These are phyloP conservation scores for Chaunax sp. DNA, from an alignment of 2,797 vertebrate genomes.

Conservation along the genomic window DNA sequence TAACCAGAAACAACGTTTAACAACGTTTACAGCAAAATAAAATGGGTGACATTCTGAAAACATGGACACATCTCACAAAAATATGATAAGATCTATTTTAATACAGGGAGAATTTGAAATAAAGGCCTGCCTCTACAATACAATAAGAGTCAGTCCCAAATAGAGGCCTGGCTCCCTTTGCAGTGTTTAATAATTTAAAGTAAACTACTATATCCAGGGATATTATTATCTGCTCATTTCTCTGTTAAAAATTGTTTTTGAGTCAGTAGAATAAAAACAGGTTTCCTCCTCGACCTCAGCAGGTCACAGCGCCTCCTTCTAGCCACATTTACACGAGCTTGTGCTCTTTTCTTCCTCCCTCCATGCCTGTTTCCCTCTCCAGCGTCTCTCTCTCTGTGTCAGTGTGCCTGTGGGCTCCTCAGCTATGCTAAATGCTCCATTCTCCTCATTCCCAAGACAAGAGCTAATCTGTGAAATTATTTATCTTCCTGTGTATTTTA, in stretches of 20 bases:
- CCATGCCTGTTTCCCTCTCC: conserved; percentile 20
- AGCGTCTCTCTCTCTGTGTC: conserved; percentile 49
- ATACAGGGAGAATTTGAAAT: neutral
- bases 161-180: neutral
- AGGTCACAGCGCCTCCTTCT: conserved; percentile 58
- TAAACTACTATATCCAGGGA: neutral
- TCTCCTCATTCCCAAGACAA: conserved; percentile 73
- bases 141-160: neutral
- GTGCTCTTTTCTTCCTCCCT: conserved; percentile 4
- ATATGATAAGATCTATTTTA: neutral
- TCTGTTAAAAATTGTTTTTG: neutral
- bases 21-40: neutral
- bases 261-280: neutral
- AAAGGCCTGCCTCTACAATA: neutral
- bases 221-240: neutral
- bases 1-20: too few species aligned
- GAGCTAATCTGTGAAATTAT: conserved; percentile 79
- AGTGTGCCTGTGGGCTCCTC: conserved; percentile 69
- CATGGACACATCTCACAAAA: neutral
- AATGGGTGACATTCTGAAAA: neutral
- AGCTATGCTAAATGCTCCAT: conserved; percentile 66
- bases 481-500: conserved; percentile 80
- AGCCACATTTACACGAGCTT: conserved; percentile 33
- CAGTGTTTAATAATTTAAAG: too few species aligned
- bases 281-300: conserved; percentile 23